Base-by-base conservation (phyloP, 35 echinoderm and acorn worm species). In the Apostichopus parvimensis region DNA sequence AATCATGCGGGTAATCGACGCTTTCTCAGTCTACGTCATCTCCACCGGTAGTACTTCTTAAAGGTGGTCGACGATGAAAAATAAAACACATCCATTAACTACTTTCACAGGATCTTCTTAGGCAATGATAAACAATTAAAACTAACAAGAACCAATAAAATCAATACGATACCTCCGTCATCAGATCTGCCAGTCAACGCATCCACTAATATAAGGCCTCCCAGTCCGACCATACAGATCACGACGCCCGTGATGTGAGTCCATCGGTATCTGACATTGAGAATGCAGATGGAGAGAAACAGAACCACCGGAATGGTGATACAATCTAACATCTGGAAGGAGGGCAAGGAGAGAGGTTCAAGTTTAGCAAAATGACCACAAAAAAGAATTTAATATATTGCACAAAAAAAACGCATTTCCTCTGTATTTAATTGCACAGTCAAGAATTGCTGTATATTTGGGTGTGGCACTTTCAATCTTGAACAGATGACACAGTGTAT, bases 241-340 rank as follows among this genome's bases (percentile, higher is more conserved):
- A 94, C 54, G 4, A 98, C 94, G 3, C 97, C 97, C 7, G 88
- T 53, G 28, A 94, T 73, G 82, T 98, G 97, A 45, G 86, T 93
- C 54, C 77, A 82, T 10, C 91, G 77, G 77, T 91, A 98, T 5
- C 93, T 89, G 12, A 90, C 87, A 11, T 92, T 90, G 11, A 98
- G 93, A 14, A 98, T 56, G 15, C 95, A n/a, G 54, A 94, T 96
- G 0, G 97, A 98, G 2, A 98, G 81, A 4, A 93, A 8, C 3
- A 98, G 54, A 17, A 98, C 97, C 22, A 95, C 97, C 23, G 97
- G 97, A 11, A 98, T 98, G 24, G 97, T 96, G 88, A 98, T 98
- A 55, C 97, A 96, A 66, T 98, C 97, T 54, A 98, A 78, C 57
- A 98, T 87, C 97, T 98, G 80, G 5, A 91, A 77, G 54, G 25